Conservation (phyloP, 2,797 vertebrate species). For the Siniperca obscura region DNA sequence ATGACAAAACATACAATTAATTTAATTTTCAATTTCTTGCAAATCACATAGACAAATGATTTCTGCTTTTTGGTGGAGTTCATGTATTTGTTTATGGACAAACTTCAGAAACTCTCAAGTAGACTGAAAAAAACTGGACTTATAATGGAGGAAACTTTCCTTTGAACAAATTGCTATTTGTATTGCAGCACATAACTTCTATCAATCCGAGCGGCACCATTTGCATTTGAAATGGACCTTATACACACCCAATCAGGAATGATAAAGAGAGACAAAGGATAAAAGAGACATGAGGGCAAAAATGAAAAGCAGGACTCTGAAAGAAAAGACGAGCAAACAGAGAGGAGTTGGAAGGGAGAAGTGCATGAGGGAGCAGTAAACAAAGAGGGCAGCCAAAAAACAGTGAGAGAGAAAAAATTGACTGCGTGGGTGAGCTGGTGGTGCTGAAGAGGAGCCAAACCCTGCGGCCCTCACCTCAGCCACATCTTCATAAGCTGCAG, state of each 20-base stretch:
- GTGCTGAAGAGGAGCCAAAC: conserved; percentile 77
- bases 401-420: conserved; percentile 49
- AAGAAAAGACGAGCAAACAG: conserved; percentile 64
- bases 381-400: conserved; percentile 71
- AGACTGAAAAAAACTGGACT: conserved; percentile 42
- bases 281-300: conserved; percentile 68
- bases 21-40: not conserved
- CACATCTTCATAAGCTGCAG: conserved; percentile 77
- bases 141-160: conserved; percentile 35
- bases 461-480: conserved; percentile 72
- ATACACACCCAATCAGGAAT: conserved; percentile 64
- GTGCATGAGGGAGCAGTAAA: conserved; percentile 69
- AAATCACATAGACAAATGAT: not conserved
- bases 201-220: conserved; percentile 58
- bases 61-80: not conserved
- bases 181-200: conserved; percentile 58
- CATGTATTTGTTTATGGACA: conserved; percentile 2
- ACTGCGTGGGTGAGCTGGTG: conserved; percentile 71
- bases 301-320: conserved; percentile 63
- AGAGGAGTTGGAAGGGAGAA: conserved; percentile 55
- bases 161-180: conserved; percentile 64
- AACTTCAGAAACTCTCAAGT: conserved; percentile 29
- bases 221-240: conserved; percentile 75
- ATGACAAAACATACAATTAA: not conserved
- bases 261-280: conserved; percentile 72